Conservation (phyloP, 1,140 invertebrate species). For the Drosophila hydei region DNA sequence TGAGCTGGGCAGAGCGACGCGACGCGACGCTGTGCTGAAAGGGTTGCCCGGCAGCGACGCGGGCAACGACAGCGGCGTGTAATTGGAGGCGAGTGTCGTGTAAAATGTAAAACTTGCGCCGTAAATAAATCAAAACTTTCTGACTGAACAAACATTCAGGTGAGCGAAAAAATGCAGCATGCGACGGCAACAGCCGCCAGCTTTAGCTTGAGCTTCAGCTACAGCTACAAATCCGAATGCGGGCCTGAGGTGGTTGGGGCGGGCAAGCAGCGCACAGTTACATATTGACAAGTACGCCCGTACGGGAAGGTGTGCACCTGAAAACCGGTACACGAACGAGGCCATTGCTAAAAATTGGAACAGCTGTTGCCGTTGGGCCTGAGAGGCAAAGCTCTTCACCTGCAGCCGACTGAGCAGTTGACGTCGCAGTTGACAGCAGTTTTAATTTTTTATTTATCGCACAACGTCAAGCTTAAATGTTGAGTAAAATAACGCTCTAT, state of each 20-base stretch:
- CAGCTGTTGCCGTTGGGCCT: slow-evolving; percentile 60
- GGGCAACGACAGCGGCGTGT: slow-evolving; percentile 60
- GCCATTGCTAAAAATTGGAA: slow-evolving; percentile 75
- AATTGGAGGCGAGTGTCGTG: slow-evolving; percentile 82
- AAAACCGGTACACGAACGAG: slow-evolving; percentile 47
- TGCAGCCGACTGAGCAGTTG: slow-evolving; percentile 3
- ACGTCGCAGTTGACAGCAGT: slow-evolving; percentile 13
- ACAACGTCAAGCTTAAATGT: background rate
- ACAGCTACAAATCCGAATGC: slow-evolving; percentile 39
- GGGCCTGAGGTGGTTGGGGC: slow-evolving; percentile 18
- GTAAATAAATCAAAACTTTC: slow-evolving; percentile 83
- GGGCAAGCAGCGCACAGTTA: slow-evolving; percentile 47
- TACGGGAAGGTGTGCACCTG: slow-evolving; percentile 4
- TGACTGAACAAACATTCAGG: slow-evolving; percentile 83
- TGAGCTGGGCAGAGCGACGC: slow-evolving; percentile 10
- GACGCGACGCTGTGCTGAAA: slow-evolving; percentile 4
- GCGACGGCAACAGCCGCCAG: slow-evolving; percentile 53
- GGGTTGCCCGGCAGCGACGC: slow-evolving; percentile 46
- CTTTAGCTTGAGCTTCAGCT: slow-evolving; percentile 24
- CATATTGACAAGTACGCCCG: slow-evolving; percentile 74
- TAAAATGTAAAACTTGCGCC: slow-evolving; percentile 82
- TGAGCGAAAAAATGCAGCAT: slow-evolving; percentile 80
- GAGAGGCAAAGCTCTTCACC: slow-evolving; percentile 18
- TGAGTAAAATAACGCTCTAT: slow-evolving; percentile 6
- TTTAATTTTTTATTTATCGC: background rate